Base-by-base conservation (phyloP, 2,113 vertebrate genomes). In the Dromas ardeola region DNA sequence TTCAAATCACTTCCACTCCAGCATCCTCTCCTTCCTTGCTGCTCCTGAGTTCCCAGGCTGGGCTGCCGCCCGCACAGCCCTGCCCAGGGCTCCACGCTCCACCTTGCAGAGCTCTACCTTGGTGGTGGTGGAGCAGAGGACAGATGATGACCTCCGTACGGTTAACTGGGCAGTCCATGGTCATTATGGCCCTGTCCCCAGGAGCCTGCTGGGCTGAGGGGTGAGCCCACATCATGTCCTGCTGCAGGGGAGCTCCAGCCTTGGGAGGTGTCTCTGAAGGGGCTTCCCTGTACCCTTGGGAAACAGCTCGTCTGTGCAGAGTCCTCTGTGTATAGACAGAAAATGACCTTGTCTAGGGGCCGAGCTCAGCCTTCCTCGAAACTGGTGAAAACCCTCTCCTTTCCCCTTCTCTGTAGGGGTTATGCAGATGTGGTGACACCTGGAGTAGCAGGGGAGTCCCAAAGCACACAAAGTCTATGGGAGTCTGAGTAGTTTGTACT, bases 1-100 rank as follows among this genome's bases (percentile, higher is more conserved):
- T 98, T 98, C 98, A 98, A 97, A 98, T 98, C 96, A 95, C 96
- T 98, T 98, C 98, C 98, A 98, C 98, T 98, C 97, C 97, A 97
- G 97, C 96, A 98, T 97, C 65, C 91, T 97, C 94, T 98, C 88
- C 94, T 97, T 97, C 96, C 95, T 82, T 73, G 86, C 87, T 80
- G 92, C 96, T 95, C 88, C 92, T 58, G 90, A 92, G 98, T 98
- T 98, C 98, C 98, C 98, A 98, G 86, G 92, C 96, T 86, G 69
- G 88, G 88, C 74, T 29, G 94, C 97, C 34, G 70, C 93, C 65
- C 21, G 32, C 26, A 5, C 67, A 76, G 88, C 95, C 85, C 94
- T 85, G 89, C 88, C 92, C 90, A 80, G 59, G 79, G 82, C 85
- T 82, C 62, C 72, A 4, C 2, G 29, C 52, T 78, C 97, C 96